Percentiles rank a stretch among this genome's conserved stretches.
phyloP scores from a whole-genome alignment of 64 coral and sea anemone species.

The Cladopsammia gracilis region DNA sequence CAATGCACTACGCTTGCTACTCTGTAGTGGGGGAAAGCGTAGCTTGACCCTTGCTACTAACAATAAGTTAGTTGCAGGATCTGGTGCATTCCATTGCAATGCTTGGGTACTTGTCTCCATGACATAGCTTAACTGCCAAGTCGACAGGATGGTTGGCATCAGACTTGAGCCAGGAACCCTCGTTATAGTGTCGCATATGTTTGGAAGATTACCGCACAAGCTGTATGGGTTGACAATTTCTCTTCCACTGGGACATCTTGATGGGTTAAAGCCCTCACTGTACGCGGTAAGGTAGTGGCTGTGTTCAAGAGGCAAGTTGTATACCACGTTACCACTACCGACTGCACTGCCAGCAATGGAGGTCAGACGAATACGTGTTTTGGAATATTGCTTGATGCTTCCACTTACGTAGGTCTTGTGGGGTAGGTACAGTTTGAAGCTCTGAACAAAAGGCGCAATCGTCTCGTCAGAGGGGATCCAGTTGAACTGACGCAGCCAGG shows the following conservation, averaged over 20 bases:
- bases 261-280: conserved; percentile 1
- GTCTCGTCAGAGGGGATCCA: conserved; percentile 30
- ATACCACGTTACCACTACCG: not conserved
- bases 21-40: not conserved
- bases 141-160: conserved; percentile 37
- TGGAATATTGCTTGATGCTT: not conserved
- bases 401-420: not conserved
- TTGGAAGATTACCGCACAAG: conserved; percentile 34
- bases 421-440: conserved; percentile 51
- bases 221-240: conserved; percentile 43
- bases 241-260: not conserved
- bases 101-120: not conserved
- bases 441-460: conserved; percentile 35
- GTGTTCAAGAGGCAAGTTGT: conserved; percentile 3
- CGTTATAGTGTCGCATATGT: conserved; percentile 14
- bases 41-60: conserved; percentile 30
- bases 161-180: not conserved
- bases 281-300: conserved; percentile 33
- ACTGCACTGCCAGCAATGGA: not conserved
- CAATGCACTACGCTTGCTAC: not conserved
- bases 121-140: conserved; percentile 18
- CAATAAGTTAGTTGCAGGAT: conserved; percentile 21
- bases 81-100: conserved; percentile 46
- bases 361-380: conserved; percentile 5
- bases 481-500: conserved; percentile 32